Base-by-base conservation (phyloP, 2,888 invertebrate genomes). In the Amitus sp. region DNA sequence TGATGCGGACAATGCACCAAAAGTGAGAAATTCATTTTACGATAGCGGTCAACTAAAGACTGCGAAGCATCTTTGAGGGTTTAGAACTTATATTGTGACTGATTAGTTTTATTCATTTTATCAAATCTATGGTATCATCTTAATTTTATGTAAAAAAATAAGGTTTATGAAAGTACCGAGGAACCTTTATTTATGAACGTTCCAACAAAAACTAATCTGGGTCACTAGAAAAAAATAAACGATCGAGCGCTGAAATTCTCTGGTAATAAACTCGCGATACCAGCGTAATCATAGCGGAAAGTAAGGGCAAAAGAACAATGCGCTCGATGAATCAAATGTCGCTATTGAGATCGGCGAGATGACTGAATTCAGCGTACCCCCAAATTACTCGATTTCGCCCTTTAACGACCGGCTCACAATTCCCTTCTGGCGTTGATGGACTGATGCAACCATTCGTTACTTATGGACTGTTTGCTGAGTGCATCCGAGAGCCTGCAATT, bases 351-450 rank as follows among this genome's bases (percentile, higher is more conserved):
- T 53, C 48, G 48, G 34, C 47, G 54, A 57, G 60, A 54, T 50
- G 53, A 47, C 45, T 56, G 33, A 47, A 34, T 39, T 33, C 34
- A 51, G 45, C 43, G 42, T 59, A 45, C 43, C 46, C 48, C 43
- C 55, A 27, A 37, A 47, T n/a, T n/a, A n/a, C 51, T 46, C 40
- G 53, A 62, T 61, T 62, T 54, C 47, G 54, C 51, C 56, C 56
- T 66, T 66, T 66, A 61, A 64, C 61, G 61, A 64, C 53, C 53
- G 43, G 63, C 59, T 64, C 56, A 66, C 63, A 59, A 66, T 66
- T 56, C 51, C 40, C 55, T 54, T 43, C 58, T 47, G 47, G 53
- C 62, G 55, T 56, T 62, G 63, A 61, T 66, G 56, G 56, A 15
- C 54, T 47, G 62, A 64, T 66, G 59, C 63, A 66, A 66, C 61